These are phyloP conservation scores for Dilophus febrilis DNA, from an alignment of 2,888 invertebrate species.

Conservation along the genomic window DNA sequence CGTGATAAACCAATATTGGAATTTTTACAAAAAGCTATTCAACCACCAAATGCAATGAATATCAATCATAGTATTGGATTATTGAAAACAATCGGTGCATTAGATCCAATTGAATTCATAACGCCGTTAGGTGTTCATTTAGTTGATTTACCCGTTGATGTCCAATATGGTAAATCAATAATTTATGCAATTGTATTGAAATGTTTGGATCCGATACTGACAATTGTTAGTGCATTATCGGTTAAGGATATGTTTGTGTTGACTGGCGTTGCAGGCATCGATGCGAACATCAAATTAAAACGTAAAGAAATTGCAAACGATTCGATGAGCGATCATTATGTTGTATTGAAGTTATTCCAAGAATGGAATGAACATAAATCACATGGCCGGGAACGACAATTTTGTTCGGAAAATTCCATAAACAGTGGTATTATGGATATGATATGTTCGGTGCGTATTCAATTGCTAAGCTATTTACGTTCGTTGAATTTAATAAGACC, in stretches of 20 bases:
- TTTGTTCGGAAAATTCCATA: constrained; percentile 60
- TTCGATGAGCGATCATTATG: constrained; percentile 80
- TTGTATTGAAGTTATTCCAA: constrained; percentile 63
- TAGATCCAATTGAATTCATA: constrained; percentile 70
- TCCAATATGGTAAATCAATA: constrained; percentile 80
- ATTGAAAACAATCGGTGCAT: constrained; percentile 65
- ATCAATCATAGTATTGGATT: constrained; percentile 52
- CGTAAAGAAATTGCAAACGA: constrained; percentile 55
- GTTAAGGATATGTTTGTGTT: constrained; percentile 61
- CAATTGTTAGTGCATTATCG: constrained; percentile 74
- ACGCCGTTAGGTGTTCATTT: constrained; percentile 78
- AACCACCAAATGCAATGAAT: constrained; percentile 66
- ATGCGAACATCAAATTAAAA: constrained; percentile 43
- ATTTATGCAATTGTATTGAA: constrained; percentile 77
- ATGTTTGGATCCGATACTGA: constrained; percentile 83
- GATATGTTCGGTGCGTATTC: constrained; percentile 68
- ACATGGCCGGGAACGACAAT: constrained; percentile 44
- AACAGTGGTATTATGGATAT: constrained; percentile 77
- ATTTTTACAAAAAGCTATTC: constrained; percentile 66
- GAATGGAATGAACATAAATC: constrained; percentile 45
- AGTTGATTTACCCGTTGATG: constrained; percentile 82
- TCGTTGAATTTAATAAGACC: constrained; percentile 32
- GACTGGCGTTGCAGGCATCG: constrained; percentile 37
- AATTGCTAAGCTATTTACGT: constrained; percentile 59
- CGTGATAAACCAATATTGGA: constrained; percentile 54